Evolutionary conservation across 2,888 invertebrate genomes (phyloP), one percentile per base, ranked within the genome.

Genomic region (Acanthosepion lycidas): DNA sequence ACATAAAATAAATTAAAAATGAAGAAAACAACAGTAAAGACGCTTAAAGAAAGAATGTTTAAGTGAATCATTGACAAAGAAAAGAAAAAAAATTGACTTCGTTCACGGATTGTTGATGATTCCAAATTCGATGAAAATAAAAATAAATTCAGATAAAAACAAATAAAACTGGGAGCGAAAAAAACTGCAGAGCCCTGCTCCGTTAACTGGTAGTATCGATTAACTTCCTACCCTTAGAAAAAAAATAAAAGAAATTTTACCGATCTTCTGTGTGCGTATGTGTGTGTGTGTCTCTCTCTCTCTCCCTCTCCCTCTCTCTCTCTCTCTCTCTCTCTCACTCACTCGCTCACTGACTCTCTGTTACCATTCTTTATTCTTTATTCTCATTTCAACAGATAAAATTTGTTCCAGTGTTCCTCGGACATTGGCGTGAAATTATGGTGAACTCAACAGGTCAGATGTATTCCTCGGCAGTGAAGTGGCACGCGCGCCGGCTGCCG

Each of bases 201-300:
- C 78, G 78, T 0, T 78, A 12, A 9, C n/a, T n/a, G n/a, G 12
- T 78, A 59, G 23, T 59, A 78, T 78, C n/a, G n/a, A 78, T 33
- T 78, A 78, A 1, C 78, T 51, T 51, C 15, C 51, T 51, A 51
- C 15, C 51, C 51, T 51, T 51, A n/a, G 4, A 51, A 5, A 51
- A 12, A 51, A 51, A 51, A 1, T 5, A 42, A 42, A 42, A 42
- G 42, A 42, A 42, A 42, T 42, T 42, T 42, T 3, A 42, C 42
- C 42, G 42, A 42, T 78, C 28, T 3, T 9, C 3, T 28, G 9
- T 6, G 0, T 12, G 5, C 12, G 0, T n/a, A 0, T n/a, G 5
- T 26, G 28, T 8, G 0, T 64, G 3, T 64, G 0, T 64, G 1
- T 26, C 78, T 78, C 28, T n/a, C n/a, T n/a, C n/a, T n/a, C 15